phyloP scores from a whole-genome alignment of 2,797 vertebrate genomes.

The Arremon aurantiirostris region DNA sequence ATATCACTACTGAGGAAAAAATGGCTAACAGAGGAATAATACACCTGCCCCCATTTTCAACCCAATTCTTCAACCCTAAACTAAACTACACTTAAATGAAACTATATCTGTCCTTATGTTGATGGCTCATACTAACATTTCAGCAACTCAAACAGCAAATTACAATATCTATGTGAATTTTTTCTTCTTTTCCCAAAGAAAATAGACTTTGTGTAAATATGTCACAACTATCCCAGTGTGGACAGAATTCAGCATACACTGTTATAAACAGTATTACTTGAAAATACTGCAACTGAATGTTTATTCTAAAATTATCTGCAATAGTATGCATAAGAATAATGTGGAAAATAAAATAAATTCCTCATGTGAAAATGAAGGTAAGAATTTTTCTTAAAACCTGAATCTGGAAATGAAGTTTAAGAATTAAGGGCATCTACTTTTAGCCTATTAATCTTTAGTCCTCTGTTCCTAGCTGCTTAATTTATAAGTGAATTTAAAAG shows the following conservation, averaged over 20 bases:
- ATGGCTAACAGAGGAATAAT: neutral
- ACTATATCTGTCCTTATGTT: neutral
- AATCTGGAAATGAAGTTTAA: neutral
- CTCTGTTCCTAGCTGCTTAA: neutral
- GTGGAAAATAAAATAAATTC: neutral
- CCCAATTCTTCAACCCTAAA: neutral
- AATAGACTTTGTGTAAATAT: neutral
- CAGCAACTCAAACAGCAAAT: neutral
- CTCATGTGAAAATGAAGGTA: neutral
- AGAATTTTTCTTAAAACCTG: neutral
- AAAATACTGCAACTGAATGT: neutral
- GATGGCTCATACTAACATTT: neutral
- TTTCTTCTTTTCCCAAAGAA: neutral
- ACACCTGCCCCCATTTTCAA: neutral
- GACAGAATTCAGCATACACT: neutral
- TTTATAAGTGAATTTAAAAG: neutral
- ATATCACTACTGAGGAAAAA: neutral
- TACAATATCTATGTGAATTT: neutral
- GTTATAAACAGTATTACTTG: neutral
- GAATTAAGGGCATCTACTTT: neutral
- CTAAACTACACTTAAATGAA: neutral
- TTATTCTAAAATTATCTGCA: neutral
- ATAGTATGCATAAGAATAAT: neutral
- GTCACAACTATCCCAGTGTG: fast-evolving
- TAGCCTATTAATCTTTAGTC: neutral